Base-by-base conservation (phyloP, 2,888 invertebrate species). In the Brachyptera putata region DNA sequence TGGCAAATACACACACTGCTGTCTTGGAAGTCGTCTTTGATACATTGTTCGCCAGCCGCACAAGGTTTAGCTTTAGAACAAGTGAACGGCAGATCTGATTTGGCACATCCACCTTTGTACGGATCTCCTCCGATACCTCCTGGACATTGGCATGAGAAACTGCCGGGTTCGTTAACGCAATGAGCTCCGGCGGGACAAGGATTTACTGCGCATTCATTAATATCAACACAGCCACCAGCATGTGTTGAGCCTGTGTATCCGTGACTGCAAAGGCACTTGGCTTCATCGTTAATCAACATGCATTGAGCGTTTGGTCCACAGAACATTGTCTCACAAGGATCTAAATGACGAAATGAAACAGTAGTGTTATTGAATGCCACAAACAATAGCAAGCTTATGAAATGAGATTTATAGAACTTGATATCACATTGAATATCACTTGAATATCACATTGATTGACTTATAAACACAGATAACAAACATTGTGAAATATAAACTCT, bases 271-370 rank as follows among this genome's bases (percentile, higher is more conserved):
- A 90, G 80, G 71, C 95, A 95, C 69, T 89, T 89, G 0, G 93
- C 91, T 67, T 83, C 80, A 70, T 89, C 87, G 69, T 89, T 89
- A 58, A 88, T 84, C 57, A 95, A 75, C 82, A 92, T 87, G 74
- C 95, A 95, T 70, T 92, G 89, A 4, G 93, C 88, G 74, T 94
- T 94, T 50, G 89, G 86, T 50, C 90, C 89, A 72, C 95, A 95
- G 60, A 84, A 83, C 36, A 89, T 77, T 24, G 86, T 83, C 78
- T 95, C 95, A 72, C 95, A 95, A 1, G 95, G 95, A 84, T 95
- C 91, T 91, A 73, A 65, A n/a, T n/a, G n/a, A n/a, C n/a, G n/a
- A n/a, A 46, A 56, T 5, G 55, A 55, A 60, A 9, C 18, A 0
- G 3, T 34, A 13, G 13, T 21, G 37, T 18, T 26, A 43, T 39